Percentiles rank a stretch among this genome's conserved stretches.
phyloP scores from a whole-genome alignment of 2,888 invertebrate species.

The Epistrophe grossulariae region DNA sequence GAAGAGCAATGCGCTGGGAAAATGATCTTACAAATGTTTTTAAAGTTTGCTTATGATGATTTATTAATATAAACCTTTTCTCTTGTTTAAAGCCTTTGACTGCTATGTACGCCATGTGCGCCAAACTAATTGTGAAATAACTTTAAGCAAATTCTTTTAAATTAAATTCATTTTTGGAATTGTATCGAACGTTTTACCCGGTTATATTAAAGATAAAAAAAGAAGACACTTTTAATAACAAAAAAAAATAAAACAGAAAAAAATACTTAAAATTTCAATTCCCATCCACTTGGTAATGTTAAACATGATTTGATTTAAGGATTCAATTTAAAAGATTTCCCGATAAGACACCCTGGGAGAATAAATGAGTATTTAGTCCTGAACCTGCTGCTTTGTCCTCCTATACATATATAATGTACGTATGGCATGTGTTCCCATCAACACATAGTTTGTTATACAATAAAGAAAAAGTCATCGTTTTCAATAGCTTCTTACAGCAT shows the following conservation, averaged over 20 bases:
- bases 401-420: neutral
- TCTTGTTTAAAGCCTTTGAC: too few species aligned
- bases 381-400: neutral
- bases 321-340: constrained; percentile 34
- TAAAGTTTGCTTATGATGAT: too few species aligned
- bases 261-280: neutral
- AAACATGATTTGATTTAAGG: constrained; percentile 23
- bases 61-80: too few species aligned
- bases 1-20: too few species aligned
- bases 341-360: neutral
- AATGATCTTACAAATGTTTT: too few species aligned
- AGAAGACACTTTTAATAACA: neutral
- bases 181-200: too few species aligned
- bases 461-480: constrained; percentile 17
- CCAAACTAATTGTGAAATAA: too few species aligned
- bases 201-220: neutral
- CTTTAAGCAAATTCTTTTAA: too few species aligned
- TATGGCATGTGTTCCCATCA: constrained; percentile 8
- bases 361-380: constrained; percentile 14
- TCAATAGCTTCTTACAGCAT: constrained; percentile 2
- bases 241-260: neutral
- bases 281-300: neutral
- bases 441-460: constrained; percentile 18
- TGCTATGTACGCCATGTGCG: too few species aligned
- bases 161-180: too few species aligned